Base-by-base conservation (phyloP, 2,888 invertebrate species). In the Thecophora atra region DNA sequence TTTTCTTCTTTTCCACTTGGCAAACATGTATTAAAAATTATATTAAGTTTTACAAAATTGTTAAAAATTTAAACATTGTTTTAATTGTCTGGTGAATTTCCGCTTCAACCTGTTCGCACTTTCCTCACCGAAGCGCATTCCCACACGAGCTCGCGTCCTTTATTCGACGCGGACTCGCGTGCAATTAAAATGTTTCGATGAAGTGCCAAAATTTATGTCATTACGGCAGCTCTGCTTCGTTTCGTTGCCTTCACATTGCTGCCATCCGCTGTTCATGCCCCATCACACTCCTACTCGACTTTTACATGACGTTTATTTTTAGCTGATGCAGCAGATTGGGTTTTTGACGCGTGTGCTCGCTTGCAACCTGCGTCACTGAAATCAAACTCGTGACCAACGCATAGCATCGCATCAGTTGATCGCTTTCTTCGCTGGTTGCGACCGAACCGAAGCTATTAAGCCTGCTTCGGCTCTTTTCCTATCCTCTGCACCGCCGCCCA, bases 141-240 rank as follows among this genome's bases (percentile, higher is more conserved):
- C 47, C 11, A 11, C 17, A 15, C 5, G 47, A 15, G n/a, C 17
- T 11, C n/a, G 11, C 17, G 0, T 17, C 47, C 15, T 17, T 11
- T n/a, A 5, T 47, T 47, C 47, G 47, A 47, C 13, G 37, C 37
- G 11, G 47, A 47, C 47, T 47, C 17, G 47, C 47, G 47, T 7
- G 24, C 67, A 67, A 54, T 54, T 60, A 58, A 58, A 68, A 58
- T 68, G 44, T 58, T 60, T 68, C 44, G 44, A 26, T 54, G 47
- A 68, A 58, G 68, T 68, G 68, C 58, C 58, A 68, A 69, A 62
- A 69, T 30, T 51, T 37, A 67, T 69, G 62, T 69, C 62, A 51
- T 69, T 69, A 28, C 24, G 1, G 17, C 54, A 28, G 54, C 30
- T 24, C 28, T 15, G 26, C 58, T 4, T 26, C 28, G 24, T 24